phyloP scores from a whole-genome alignment of 1,140 invertebrate species.

The Eumaeus atala region DNA sequence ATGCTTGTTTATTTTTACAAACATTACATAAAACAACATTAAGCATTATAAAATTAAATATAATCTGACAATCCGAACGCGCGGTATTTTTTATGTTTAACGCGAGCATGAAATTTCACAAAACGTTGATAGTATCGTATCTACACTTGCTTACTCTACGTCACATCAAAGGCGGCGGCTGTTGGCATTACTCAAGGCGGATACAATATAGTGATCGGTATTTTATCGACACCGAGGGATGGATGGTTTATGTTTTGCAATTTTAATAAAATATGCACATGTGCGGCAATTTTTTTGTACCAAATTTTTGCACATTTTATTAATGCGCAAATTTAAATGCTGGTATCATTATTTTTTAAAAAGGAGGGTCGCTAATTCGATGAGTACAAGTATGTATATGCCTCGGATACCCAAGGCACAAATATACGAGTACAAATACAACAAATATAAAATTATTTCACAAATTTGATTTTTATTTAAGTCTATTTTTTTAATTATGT shows the following conservation, averaged over 20 bases:
- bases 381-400: no score
- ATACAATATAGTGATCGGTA: conserved; percentile 53
- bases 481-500: no score
- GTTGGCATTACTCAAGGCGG: conserved; percentile 39
- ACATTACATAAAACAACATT: neutral
- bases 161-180: conserved; percentile 35
- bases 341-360: no score
- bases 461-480: no score
- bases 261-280: conserved; percentile 34
- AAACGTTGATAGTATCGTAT: conserved; percentile 1
- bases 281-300: conserved; percentile 4
- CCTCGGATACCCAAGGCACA: no score
- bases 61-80: neutral
- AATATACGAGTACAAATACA: no score
- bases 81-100: conserved; percentile 2
- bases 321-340: no score
- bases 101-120: neutral
- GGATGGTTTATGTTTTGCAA: conserved; percentile 30
- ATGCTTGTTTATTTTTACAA: no score
- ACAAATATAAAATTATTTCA: no score
- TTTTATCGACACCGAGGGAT: conserved; percentile 44
- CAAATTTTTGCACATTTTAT: no score
- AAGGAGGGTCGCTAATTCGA: no score
- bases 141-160: conserved; percentile 27
- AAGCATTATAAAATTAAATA: neutral